Base-by-base conservation (phyloP, 2,888 invertebrate genomes). In the Apotomis betuletana region DNA sequence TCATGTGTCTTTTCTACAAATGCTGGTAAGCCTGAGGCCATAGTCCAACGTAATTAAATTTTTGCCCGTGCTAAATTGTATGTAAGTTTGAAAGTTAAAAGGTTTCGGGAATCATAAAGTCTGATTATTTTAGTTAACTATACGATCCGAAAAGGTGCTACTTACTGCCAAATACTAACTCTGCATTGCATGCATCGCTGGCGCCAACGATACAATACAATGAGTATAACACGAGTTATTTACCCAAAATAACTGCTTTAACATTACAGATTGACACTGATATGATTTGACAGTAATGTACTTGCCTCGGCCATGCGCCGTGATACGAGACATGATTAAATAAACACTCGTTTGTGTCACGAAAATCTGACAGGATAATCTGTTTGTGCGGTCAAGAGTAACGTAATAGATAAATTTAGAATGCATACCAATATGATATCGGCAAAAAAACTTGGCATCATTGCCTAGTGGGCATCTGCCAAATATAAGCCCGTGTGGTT, bases 391-490 rank as follows among this genome's bases (percentile, higher is more conserved):
- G 36, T 12, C n/a, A 63, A 51, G 10, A 27, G 4, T 52, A 5
- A 41, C 54, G 2, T 36, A n/a, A n/a, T n/a, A 46, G 58, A 51
- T 63, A 70, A 51, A 70, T 64, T 54, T 65, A 60, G 46, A 65
- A 65, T 60, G n/a, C 54, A 61, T 65, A 54, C 38, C 46, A 77
- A 78, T 15, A 64, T 60, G 36, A 67, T 67, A 44, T n/a, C 27
- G 27, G 10, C 9, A 38, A 67, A 71, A 71, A 72, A 67, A 67
- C 55, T 67, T 72, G 67, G 71, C 71, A 72, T 13, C 41, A 44
- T 27, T 27, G 49, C 57, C 49, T 49, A n/a, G 15, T 44, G 15
- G n/a, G 54, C 60, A 49, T 54, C 46, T 70, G 70, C 65, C 70
- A 65, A 70, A 54, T 65, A 36, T 44, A 54, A 49, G 44, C 13